Evolutionary conservation across 2,797 vertebrate species (phyloP).

Genomic region (Halcyon leucocephala): DNA sequence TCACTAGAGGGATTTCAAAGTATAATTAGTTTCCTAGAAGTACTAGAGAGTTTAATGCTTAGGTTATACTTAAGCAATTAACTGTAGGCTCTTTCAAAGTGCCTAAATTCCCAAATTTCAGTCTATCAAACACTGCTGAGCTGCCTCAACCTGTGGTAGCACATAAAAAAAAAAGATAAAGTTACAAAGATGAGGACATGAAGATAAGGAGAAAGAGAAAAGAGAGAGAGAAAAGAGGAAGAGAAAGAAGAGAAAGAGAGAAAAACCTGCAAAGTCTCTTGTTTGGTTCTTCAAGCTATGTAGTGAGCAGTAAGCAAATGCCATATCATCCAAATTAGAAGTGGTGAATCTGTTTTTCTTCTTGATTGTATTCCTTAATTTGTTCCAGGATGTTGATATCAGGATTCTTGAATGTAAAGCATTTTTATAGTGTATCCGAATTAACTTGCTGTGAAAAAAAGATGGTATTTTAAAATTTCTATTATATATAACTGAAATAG

Average conservation of each 20-base stretch:
- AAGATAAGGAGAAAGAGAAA: neutral
- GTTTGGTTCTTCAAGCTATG: neutral
- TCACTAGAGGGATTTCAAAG: neutral
- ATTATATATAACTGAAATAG: neutral
- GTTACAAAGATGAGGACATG: neutral
- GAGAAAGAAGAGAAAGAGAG: too few species aligned
- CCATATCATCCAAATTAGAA: neutral
- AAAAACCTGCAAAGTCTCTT: neutral
- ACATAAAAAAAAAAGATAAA: neutral
- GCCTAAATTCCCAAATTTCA: neutral
- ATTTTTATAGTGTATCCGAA: neutral
- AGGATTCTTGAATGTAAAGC: neutral
- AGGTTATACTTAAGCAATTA: neutral
- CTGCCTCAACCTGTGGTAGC: neutral
- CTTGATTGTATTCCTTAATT: neutral
- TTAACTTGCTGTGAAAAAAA: neutral
- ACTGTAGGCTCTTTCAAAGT: neutral
- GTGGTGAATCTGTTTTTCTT: neutral
- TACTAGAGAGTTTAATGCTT: neutral
- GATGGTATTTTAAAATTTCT: neutral
- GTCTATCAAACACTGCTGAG: neutral
- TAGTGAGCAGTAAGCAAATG: neutral
- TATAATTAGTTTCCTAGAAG: neutral
- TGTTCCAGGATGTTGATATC: neutral
- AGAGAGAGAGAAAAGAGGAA: neutral